Conservation (phyloP, 2,113 vertebrate genomes). For the Lepidothrix coronata region DNA sequence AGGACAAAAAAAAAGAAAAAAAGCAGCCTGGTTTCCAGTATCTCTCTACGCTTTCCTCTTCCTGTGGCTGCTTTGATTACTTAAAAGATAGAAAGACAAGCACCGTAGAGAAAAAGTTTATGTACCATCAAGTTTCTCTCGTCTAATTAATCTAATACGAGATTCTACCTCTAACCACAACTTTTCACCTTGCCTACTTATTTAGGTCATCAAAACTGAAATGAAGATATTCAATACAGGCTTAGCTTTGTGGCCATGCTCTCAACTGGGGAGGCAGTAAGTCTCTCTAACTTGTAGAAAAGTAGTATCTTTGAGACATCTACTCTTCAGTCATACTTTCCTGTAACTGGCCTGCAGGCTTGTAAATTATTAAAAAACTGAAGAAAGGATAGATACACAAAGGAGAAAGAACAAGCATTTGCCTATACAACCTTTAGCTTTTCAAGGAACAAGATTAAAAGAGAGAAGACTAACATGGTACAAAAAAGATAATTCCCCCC, state of each 20-base stretch:
- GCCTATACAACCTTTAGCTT: neutral
- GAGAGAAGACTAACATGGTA: neutral
- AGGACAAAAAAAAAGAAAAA: neutral
- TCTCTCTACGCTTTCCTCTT: neutral
- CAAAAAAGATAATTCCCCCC: accelerated
- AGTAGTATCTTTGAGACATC: neutral
- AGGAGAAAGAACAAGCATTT: neutral
- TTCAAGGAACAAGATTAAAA: neutral
- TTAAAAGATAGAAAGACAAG: neutral
- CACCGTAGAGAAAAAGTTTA: neutral
- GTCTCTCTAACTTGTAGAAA: neutral
- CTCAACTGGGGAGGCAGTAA: neutral
- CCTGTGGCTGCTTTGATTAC: neutral
- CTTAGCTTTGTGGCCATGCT: neutral
- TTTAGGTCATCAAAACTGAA: neutral
- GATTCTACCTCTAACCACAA: neutral
- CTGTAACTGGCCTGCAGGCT: neutral
- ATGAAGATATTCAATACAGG: neutral
- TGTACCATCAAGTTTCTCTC: neutral
- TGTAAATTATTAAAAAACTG: neutral
- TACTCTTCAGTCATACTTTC: neutral
- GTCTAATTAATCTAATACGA: neutral
- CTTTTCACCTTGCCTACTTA: neutral
- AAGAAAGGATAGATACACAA: neutral
- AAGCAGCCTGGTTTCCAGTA: neutral